A percentile compares a stretch with the other conserved stretches of the same genome.
Evolutionary conservation across 1,140 invertebrate genomes (phyloP).

Genomic region (Bursaphelenchus mucronatus): DNA sequence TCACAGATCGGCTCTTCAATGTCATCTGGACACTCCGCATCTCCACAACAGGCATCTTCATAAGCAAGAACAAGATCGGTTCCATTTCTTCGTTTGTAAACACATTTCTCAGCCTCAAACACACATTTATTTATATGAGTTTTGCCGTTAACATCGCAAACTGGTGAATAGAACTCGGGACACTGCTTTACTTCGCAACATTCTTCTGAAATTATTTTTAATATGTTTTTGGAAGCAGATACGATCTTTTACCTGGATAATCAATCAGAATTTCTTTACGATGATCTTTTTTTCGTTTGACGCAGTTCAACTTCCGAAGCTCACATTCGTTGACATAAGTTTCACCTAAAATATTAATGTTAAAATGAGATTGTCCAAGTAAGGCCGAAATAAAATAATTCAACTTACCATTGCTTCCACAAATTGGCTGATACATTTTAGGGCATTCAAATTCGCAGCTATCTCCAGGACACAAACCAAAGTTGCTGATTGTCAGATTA

Average conservation of each 20-base stretch:
- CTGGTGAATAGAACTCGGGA: conserved; percentile 17
- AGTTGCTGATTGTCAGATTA: conserved; percentile 42
- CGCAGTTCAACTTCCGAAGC: conserved; percentile 32
- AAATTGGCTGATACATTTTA: conserved; percentile 41
- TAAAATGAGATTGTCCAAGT: too few relatives aligned
- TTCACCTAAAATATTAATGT: conserved; percentile 38
- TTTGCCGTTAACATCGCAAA: conserved; percentile 21
- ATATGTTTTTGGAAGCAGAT: conserved; percentile 13
- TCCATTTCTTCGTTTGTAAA: conserved; percentile 2
- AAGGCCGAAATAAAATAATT: too few relatives aligned
- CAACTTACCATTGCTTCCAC: conserved; percentile 42
- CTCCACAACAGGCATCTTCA: conserved; percentile 30
- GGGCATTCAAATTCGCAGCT: conserved; percentile 36
- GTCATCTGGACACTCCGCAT: neutral
- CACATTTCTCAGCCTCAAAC: conserved; percentile 24
- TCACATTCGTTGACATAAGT: conserved; percentile 47
- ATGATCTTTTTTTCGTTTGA: conserved; percentile 18
- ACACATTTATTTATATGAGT: conserved; percentile 31
- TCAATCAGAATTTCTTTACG: conserved; percentile 21
- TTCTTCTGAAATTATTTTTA: conserved; percentile 28
- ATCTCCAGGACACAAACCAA: conserved; percentile 31
- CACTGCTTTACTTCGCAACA: conserved; percentile 33
- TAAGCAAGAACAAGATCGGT: conserved; percentile 12
- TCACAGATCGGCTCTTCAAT: conserved; percentile 19
- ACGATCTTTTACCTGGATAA: conserved; percentile 30